Evolutionary conservation across 1,140 invertebrate genomes (phyloP).

Genomic region (Meteorus sp.): DNA sequence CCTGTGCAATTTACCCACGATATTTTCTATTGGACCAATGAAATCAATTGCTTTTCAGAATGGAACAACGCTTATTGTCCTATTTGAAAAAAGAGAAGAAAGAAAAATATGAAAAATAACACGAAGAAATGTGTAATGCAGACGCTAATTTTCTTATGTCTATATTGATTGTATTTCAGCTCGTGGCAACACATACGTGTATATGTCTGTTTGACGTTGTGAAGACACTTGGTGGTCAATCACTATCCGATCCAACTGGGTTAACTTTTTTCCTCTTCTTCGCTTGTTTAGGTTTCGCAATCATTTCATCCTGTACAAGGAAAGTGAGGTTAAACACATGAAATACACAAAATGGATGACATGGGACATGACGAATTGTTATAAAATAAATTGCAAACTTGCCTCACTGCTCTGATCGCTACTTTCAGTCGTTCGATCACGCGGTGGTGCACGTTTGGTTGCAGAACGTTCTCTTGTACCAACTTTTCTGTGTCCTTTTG

Average conservation of each 20-base stretch:
- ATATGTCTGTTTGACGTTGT: constrained; percentile 53
- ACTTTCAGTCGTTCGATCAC: constrained; percentile 64
- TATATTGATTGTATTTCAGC: constrained; percentile 49
- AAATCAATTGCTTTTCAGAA: too few relatives aligned
- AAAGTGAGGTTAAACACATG: constrained; percentile 14
- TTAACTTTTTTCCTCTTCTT: constrained; percentile 83
- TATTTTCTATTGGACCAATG: too few relatives aligned
- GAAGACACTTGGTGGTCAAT: constrained; percentile 67
- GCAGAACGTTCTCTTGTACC: constrained; percentile 55
- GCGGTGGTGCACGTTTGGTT: constrained; percentile 61
- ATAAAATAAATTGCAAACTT: too few relatives aligned
- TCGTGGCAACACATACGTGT: constrained; percentile 52
- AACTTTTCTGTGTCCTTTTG: constrained; percentile 56
- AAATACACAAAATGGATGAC: background rate
- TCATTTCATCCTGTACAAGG: constrained; percentile 73
- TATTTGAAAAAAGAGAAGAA: too few relatives aligned
- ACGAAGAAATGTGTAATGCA: background rate
- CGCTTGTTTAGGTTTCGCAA: constrained; percentile 79
- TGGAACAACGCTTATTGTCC: too few relatives aligned
- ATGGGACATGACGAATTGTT: too few relatives aligned
- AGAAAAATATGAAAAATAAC: too few relatives aligned
- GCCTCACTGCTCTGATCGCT: constrained; percentile 82
- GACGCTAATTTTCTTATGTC: constrained; percentile 52
- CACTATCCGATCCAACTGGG: constrained; percentile 78
- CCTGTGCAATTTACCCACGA: too few relatives aligned